Percentiles rank a stretch among this genome's conserved stretches.
Evolutionary conservation across 1,140 invertebrate species (phyloP).

Genomic region (Lepidostoma basale): DNA sequence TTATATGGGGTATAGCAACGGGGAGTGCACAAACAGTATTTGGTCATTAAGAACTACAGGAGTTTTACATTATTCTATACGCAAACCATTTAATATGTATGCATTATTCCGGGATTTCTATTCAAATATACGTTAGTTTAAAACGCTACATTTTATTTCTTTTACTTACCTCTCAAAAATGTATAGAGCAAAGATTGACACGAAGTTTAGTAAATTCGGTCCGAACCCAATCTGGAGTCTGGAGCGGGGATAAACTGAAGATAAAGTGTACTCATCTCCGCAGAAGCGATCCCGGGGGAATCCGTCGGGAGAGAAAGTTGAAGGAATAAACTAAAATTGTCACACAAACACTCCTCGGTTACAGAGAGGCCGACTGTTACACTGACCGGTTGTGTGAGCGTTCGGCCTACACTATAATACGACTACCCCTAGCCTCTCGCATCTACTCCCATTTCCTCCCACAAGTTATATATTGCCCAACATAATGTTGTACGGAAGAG

Average conservation of each 20-base stretch:
- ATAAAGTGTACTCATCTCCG: constrained; percentile 42
- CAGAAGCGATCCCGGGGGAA: constrained; percentile 34
- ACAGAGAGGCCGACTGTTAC: constrained; percentile 11
- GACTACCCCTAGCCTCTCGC: too few species aligned
- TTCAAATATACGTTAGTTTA: too few species aligned
- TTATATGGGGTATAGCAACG: too few species aligned
- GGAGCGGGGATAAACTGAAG: constrained; percentile 41
- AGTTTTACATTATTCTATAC: too few species aligned
- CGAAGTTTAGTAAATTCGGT: neutral
- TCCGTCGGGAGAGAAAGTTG: constrained; percentile 33
- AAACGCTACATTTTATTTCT: too few species aligned
- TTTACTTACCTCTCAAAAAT: too few species aligned
- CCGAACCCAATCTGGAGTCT: constrained; percentile 1
- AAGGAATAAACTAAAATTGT: constrained; percentile 44
- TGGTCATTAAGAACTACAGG: too few species aligned
- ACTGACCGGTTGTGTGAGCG: constrained; percentile 21
- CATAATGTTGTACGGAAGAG: neutral
- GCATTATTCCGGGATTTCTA: too few species aligned
- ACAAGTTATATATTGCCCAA: neutral
- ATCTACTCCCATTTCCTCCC: neutral
- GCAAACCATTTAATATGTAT: too few species aligned
- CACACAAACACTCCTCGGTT: constrained; percentile 36
- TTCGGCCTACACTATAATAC: too few species aligned
- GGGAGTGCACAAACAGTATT: too few species aligned
- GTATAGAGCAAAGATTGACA: too few species aligned